phyloP scores from a whole-genome alignment of 2,888 invertebrate genomes.

The Drosophila maculinotata region DNA sequence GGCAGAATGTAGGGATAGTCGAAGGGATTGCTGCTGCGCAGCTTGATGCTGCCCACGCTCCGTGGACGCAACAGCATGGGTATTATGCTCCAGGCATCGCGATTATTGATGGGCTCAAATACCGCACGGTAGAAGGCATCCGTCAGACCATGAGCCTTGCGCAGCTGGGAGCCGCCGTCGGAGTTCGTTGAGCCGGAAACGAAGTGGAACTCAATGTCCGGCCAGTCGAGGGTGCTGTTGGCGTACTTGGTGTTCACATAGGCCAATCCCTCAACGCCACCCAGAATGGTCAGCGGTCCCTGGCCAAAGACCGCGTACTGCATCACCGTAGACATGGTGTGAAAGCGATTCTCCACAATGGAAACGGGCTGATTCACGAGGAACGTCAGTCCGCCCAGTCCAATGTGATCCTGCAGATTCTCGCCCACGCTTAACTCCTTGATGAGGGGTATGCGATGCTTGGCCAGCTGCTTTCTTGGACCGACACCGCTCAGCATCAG shows the following conservation, averaged over 20 bases:
- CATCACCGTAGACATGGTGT: slow-evolving; percentile 91
- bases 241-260: slow-evolving; percentile 95
- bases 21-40: slow-evolving; percentile 93
- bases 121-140: slow-evolving; percentile 91
- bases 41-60: slow-evolving; percentile 92
- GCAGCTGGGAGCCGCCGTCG: slow-evolving; percentile 92
- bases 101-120: slow-evolving; percentile 90
- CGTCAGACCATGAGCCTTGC: slow-evolving; percentile 91
- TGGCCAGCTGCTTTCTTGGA: slow-evolving; percentile 89
- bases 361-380: slow-evolving; percentile 92
- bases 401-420: slow-evolving; percentile 96
- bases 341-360: slow-evolving; percentile 91
- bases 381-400: slow-evolving; percentile 93
- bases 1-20: slow-evolving; percentile 96
- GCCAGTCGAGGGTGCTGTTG: slow-evolving; percentile 92
- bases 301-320: slow-evolving; percentile 93
- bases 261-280: slow-evolving; percentile 95
- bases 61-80: slow-evolving; percentile 94
- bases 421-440: slow-evolving; percentile 93
- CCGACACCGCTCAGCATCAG: slow-evolving; percentile 97
- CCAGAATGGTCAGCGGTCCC: slow-evolving; percentile 93
- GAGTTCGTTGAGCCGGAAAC: slow-evolving; percentile 94
- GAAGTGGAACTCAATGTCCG: slow-evolving; percentile 96
- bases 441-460: slow-evolving; percentile 91
- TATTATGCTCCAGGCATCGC: slow-evolving; percentile 93